Conservation (phyloP, 2,113 vertebrate genomes). For the Sinocyclocheilus rhinocerous region DNA sequence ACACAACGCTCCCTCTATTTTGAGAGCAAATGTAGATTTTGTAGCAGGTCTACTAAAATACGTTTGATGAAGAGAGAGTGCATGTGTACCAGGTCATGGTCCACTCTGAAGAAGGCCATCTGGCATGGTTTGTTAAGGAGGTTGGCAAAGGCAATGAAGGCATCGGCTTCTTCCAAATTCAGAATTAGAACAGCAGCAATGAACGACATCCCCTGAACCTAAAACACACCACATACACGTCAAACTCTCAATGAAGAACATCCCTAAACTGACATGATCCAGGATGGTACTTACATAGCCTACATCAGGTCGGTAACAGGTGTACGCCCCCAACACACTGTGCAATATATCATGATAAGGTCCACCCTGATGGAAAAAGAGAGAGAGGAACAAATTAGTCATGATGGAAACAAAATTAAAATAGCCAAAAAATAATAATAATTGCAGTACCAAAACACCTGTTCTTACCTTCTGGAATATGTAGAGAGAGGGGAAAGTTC, state of each 20-base stretch:
- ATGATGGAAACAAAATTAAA: neutral
- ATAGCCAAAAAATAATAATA: neutral
- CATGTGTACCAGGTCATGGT: slow-evolving; percentile 89
- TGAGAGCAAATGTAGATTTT: neutral
- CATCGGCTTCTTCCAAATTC: slow-evolving; percentile 95
- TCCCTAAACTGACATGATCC: neutral
- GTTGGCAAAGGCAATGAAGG: slow-evolving; percentile 98
- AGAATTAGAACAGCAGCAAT: slow-evolving; percentile 97
- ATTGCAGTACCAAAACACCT: neutral
- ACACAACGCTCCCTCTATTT: slow-evolving; percentile 7
- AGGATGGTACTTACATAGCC: slow-evolving; percentile 89
- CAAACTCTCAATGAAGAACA: neutral
- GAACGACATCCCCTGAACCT: slow-evolving; percentile 99
- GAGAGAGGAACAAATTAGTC: neutral
- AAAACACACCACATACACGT: slow-evolving; percentile 34
- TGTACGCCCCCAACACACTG: slow-evolving; percentile 94
- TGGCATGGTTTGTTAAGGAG: slow-evolving; percentile 98
- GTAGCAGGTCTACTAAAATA: neutral
- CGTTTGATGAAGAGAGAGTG: neutral
- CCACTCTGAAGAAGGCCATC: slow-evolving; percentile 96
- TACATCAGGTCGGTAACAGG: slow-evolving; percentile 96
- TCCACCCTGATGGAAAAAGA: slow-evolving; percentile 79
- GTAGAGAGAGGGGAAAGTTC: slow-evolving; percentile 92
- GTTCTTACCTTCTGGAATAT: slow-evolving; percentile 92
- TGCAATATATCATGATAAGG: slow-evolving; percentile 97